A percentile compares a stretch with the other conserved stretches of the same genome.
Evolutionary conservation across 2,888 invertebrate species (phyloP).

Genomic region (Agonopterix alstromeriana): DNA sequence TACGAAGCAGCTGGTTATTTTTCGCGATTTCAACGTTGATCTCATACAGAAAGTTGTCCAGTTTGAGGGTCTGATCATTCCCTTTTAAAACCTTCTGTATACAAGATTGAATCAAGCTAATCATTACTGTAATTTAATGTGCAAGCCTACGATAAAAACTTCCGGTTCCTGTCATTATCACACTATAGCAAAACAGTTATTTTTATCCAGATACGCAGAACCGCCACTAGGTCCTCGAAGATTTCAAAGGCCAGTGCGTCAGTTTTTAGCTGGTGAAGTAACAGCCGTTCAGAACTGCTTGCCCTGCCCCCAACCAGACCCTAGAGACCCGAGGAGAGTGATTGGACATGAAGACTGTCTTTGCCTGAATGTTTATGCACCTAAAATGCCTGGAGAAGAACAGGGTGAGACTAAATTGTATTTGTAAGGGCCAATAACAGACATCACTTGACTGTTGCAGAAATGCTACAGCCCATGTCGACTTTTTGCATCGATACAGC

Average conservation of each 20-base stretch:
- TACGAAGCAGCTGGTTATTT: no score
- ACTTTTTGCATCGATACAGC: no score
- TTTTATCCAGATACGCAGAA: slow-evolving; percentile 56
- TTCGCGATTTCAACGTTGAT: no score
- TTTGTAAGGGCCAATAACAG: neutral
- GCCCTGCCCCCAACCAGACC: slow-evolving; percentile 58
- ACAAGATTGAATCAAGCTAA: no score
- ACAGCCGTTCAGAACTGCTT: slow-evolving; percentile 42
- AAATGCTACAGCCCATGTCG: no score
- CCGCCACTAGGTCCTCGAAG: slow-evolving; percentile 57
- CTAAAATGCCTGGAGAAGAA: slow-evolving; percentile 81
- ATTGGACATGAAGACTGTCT: slow-evolving; percentile 82
- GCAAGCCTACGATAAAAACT: no score
- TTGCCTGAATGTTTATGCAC: slow-evolving; percentile 85
- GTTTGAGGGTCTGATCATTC: no score
- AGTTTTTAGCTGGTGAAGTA: slow-evolving; percentile 54
- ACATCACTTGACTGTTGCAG: no score
- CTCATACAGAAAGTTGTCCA: no score
- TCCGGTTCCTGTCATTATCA: no score
- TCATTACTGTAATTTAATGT: no score
- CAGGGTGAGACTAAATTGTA: slow-evolving; percentile 31
- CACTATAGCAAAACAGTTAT: neutral
- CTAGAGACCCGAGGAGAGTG: slow-evolving; percentile 32
- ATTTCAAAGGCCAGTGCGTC: slow-evolving; percentile 60
- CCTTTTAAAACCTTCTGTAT: no score